Base-by-base conservation (phyloP, 2,113 vertebrate species). In the Pyrgilauda ruficollis region DNA sequence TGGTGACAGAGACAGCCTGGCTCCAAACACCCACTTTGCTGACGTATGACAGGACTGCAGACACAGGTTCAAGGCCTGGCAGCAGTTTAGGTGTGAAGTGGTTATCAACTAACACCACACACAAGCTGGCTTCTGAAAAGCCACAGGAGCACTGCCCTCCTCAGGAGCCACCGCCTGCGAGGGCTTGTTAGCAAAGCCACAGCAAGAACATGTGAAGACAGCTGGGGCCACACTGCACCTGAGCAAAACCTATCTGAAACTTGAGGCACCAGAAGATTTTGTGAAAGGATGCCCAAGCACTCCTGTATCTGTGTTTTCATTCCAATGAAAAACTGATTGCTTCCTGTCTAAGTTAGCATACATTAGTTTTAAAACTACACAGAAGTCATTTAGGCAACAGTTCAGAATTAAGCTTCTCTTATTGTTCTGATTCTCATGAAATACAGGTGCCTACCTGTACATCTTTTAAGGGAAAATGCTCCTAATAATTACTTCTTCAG, bases 1-100 rank as follows among this genome's bases (percentile, higher is more conserved):
- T 53, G 30, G 27, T 59, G 44, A 66, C 44, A 66, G 69, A 58
- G 16, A 23, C 33, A 69, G 30, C 49, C 26, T 62, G n/a, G 28
- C 33, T 77, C 37, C 44, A 49, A 79, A 64, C 8, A 7, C 7
- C 15, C 17, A 2, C n/a, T 55, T 23, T 16, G 33, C 22, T 84
- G 39, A 43, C 0, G 0, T 21, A 10, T 8, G 9, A 27, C 4
- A 19, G 15, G 58, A 68, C 16, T 52, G 11, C 20, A 88, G 67
- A 46, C 20, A 10, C 4, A 18, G 27, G 26, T 63, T 64, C 69
- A 26, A 47, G 58, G 53, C 12, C 52, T 56, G 28, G 49, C 52
- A 52, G 63, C 16, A 61, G 50, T n/a, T 80, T 7, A 35, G 41
- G 46, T 84, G 28, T 62, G 41, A 83, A 86, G 76, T 7, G 8